Base-by-base conservation (phyloP, 2,797 vertebrate species). In the Sebastes flavidus region DNA sequence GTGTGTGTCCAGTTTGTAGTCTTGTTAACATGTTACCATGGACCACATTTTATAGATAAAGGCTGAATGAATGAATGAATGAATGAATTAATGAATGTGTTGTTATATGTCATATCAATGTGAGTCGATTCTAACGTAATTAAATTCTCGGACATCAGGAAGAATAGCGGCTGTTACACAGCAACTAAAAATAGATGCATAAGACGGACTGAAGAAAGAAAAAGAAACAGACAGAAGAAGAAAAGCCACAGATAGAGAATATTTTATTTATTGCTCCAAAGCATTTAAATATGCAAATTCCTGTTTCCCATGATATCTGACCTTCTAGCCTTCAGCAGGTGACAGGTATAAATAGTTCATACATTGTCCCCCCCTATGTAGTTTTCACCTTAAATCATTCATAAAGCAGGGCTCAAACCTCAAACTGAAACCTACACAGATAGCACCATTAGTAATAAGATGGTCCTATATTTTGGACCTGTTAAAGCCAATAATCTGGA, bases 201-300 rank as follows among this genome's bases (percentile, higher is more conserved):
- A 32, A 65, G 49, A 66, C 4, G 63, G 22, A 42, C 16, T 3
- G 4, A 56, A 38, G 24, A 65, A 42, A 65, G 49, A 61, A 29
- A 68, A 49, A 24, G 7, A 69, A 60, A 80, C n/a, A 11, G 61
- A 49, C n/a, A 72, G 30, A 80, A 71, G 30, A 74, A 63, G 62
- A 69, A 77, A 66, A 75, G 55, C 49, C 13, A 71, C 65, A 83
- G 30, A 80, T 20, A 72, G 60, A 81, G 63, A 80, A 92, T 95
- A 87, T 91, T 92, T 94, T 88, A 95, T 95, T 90, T 90, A 94
- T 92, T 74, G 55, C 82, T 84, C 80, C 11, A 69, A 89, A 89
- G 84, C 84, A 86, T 94, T 92, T 91, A 83, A 87, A 91, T 93
- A 94, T 94, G 92, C 80, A 91, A 93, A 95, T 94, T 78, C 72